Base-by-base conservation (phyloP, 30 jellyfish, hydroid and myxozoan genomes). In the Aurelia sp. region DNA sequence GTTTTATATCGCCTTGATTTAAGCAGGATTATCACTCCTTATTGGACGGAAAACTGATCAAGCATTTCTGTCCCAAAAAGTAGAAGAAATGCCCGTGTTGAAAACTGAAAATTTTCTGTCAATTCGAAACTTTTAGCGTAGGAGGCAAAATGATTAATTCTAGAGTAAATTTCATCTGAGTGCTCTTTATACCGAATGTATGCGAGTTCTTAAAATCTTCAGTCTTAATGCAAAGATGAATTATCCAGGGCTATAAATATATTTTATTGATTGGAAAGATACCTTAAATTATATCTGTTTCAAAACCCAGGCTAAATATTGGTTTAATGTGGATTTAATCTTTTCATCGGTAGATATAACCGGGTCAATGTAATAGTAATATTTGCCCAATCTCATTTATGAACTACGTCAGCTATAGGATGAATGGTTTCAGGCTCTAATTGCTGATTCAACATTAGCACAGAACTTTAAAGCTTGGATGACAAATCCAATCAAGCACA, bases 281-380 rank as follows among this genome's bases (percentile, higher is more conserved):
- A 78, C 66, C 67, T 78, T 48, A 78, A 62, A 63, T 63, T 63
- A 64, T 63, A 78, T 78, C 89, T 78, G 89, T 78, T 62, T 48
- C 80, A 65, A 74, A 78, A 61, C 51, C 80, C 80, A 78, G 52
- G 33, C 72, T 78, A 63, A 78, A 78, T 78, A 48, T 63, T 78
- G 74, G 80, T 16, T 52, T 10, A 15, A 53, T 9, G 72, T n/a
- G 88, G 88, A 60, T 77, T 35, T 55, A 19, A 44, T 38, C 20
- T 58, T 53, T 60, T 77, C 67, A 22, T 55, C 6, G 73, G 63
- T 40, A 18, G 61, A 40, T 58, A 47, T 63, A 4, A 27, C 61
- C 58, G 69, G 88, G 62, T 75, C 62, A 13, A 31, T 33, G 41
- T 44, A 77, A 48, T 66, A 16, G 77, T 5, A 33, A 66, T 21